phyloP scores from a whole-genome alignment of 2,113 vertebrate species.

The Melanostigma gelatinosum region DNA sequence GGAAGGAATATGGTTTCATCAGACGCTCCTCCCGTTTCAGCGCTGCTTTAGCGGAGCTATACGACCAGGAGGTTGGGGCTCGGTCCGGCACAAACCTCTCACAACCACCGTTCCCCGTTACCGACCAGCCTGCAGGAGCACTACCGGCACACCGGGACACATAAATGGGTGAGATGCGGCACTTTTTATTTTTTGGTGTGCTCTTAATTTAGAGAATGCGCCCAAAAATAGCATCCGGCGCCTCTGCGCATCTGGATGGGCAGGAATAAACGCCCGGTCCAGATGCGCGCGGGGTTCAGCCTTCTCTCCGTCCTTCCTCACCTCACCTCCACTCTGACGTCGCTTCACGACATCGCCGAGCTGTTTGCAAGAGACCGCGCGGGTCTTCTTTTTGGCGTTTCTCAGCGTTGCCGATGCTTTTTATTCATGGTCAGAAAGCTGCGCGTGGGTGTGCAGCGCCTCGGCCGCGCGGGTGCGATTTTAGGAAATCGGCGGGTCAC shows the following conservation, averaged over 20 bases:
- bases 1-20: slow-evolving; percentile 80
- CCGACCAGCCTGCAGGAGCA: slow-evolving; percentile 58
- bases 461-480: slow-evolving; percentile 11
- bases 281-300: slow-evolving; percentile 69
- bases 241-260: slow-evolving; percentile 71
- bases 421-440: slow-evolving; percentile 22
- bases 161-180: slow-evolving; percentile 77
- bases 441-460: slow-evolving; percentile 33
- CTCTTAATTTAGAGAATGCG: slow-evolving; percentile 4
- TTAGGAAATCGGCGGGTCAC: slow-evolving; percentile 33
- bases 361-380: slow-evolving; percentile 12
- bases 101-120: slow-evolving; percentile 24
- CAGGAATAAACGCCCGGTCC: slow-evolving; percentile 55
- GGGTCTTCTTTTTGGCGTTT: not conserved
- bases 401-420: slow-evolving; percentile 10
- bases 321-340: slow-evolving; percentile 24
- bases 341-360: slow-evolving; percentile 17
- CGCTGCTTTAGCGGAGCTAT: slow-evolving; percentile 66
- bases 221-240: slow-evolving; percentile 43
- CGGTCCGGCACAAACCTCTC: slow-evolving; percentile 50
- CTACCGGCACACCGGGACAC: slow-evolving; percentile 62
- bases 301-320: slow-evolving; percentile 3
- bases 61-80: slow-evolving; percentile 59
- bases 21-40: slow-evolving; percentile 73
- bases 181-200: not conserved